Evolutionary conservation across 2,888 invertebrate genomes (phyloP).

Genomic region (Leptothorax acervorum): DNA sequence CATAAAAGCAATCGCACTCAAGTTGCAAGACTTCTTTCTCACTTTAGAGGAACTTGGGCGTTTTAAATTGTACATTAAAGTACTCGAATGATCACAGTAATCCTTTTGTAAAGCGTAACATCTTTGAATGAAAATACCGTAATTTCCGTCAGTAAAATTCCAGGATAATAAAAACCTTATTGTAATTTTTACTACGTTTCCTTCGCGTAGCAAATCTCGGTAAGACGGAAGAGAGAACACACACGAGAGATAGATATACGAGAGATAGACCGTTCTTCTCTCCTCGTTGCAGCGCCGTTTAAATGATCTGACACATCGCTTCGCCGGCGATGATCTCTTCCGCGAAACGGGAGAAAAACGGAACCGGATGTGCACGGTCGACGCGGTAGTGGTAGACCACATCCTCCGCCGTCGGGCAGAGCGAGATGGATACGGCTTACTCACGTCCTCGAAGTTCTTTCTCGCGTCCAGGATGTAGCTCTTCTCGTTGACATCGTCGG

Average conservation of each 20-base stretch:
- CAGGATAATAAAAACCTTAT: neutral
- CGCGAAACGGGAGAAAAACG: neutral
- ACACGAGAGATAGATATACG: neutral
- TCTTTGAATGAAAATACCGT: neutral
- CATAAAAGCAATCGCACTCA: neutral
- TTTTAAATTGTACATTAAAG: neutral
- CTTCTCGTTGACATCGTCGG: conserved; percentile 79
- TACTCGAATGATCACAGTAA: neutral
- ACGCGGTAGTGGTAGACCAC: neutral
- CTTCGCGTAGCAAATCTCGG: neutral
- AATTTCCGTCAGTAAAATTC: neutral
- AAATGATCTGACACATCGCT: neutral
- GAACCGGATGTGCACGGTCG: neutral
- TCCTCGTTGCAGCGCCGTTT: neutral
- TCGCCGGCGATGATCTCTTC: neutral
- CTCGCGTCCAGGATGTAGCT: conserved; percentile 83
- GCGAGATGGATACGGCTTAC: conserved; percentile 61
- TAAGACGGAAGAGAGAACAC: neutral
- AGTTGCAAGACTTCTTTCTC: neutral
- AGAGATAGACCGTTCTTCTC: neutral
- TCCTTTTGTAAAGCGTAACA: neutral
- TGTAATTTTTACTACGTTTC: neutral
- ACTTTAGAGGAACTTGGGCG: neutral
- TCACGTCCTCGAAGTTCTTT: conserved; percentile 82
- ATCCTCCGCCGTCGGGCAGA: neutral